These are phyloP conservation scores for Cochlearius cochlearius DNA, from an alignment of 2,113 vertebrate genomes.

Conservation along the genomic window DNA sequence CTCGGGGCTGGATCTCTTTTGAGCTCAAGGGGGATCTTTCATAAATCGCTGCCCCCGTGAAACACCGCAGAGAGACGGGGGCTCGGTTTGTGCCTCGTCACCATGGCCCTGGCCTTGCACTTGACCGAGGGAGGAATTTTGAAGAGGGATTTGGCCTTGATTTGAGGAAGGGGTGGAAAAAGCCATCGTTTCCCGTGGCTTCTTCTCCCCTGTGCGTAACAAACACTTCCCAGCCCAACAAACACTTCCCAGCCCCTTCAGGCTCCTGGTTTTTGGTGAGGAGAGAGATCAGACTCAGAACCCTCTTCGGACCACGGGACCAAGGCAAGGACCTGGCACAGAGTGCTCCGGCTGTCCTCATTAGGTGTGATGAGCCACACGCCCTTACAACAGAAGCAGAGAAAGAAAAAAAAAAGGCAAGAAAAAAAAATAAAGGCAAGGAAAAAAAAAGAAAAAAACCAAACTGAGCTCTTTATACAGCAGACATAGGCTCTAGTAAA, in stretches of 20 bases:
- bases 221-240: neutral
- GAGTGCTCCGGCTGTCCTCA: no score
- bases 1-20: no score
- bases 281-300: neutral
- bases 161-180: neutral
- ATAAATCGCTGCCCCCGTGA: no score
- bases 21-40: neutral
- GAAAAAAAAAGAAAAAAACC: neutral
- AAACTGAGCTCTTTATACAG: neutral
- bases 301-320: accelerated
- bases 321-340: neutral
- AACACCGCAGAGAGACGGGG: accelerated
- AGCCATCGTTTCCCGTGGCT: accelerated
- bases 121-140: neutral
- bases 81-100: accelerated
- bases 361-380: accelerated
- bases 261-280: accelerated
- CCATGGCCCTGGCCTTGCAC: accelerated
- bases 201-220: neutral
- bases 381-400: neutral
- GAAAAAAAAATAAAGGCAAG: neutral
- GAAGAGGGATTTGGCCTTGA: neutral
- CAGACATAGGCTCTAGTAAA: neutral
- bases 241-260: neutral
- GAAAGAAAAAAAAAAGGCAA: no score